phyloP scores from a whole-genome alignment of 2,113 vertebrate genomes.

The Sinocyclocheilus rhinocerous region DNA sequence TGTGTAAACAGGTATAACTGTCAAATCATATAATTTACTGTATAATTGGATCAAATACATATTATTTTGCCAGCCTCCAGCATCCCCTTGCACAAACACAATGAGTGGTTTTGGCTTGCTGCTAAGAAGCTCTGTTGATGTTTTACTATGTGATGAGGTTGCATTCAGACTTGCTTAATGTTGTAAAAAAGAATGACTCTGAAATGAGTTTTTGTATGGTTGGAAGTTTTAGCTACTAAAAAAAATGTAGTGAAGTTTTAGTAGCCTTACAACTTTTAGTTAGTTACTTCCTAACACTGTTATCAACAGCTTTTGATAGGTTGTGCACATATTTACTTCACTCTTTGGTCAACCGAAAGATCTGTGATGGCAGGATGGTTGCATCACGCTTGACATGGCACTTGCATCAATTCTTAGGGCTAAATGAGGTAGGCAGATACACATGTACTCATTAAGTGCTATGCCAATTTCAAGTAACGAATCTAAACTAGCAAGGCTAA shows the following conservation, averaged over 20 bases:
- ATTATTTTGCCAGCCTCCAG: too few relatives aligned
- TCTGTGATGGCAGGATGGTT: background rate
- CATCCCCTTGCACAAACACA: too few relatives aligned
- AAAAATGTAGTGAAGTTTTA: background rate
- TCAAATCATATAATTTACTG: background rate
- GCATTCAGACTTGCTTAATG: background rate
- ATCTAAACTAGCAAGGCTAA: slow-evolving; percentile 2
- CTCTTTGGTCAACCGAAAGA: background rate
- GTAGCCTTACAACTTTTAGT: background rate
- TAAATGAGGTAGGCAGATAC: slow-evolving; percentile 43
- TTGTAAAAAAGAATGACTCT: background rate
- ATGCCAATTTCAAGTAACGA: slow-evolving; percentile 1
- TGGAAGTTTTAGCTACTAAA: background rate
- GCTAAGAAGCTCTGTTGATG: background rate
- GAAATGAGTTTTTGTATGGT: background rate
- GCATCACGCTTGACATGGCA: slow-evolving; percentile 17
- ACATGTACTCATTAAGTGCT: slow-evolving; percentile 44
- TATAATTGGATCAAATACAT: too few relatives aligned
- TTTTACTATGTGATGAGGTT: background rate
- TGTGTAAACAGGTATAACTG: background rate
- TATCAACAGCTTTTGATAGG: background rate
- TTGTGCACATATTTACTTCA: background rate
- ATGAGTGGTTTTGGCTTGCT: too few relatives aligned
- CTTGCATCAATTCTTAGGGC: slow-evolving; percentile 5
- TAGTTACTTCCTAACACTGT: background rate